These are phyloP conservation scores for Eupithecia dodoneata DNA, from an alignment of 2,888 invertebrate genomes.

Conservation along the genomic window DNA sequence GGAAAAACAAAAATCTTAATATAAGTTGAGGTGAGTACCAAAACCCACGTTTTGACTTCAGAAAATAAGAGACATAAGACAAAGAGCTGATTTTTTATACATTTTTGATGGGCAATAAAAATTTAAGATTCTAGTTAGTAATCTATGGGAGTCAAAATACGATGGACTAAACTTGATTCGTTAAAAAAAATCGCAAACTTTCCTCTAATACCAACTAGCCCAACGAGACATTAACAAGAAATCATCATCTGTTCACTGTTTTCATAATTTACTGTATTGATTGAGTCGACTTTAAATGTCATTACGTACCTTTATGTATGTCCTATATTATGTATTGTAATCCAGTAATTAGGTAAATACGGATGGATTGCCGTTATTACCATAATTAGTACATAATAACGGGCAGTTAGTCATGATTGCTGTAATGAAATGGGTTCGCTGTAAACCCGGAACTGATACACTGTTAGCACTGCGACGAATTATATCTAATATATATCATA, in stretches of 20 bases:
- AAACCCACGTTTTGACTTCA: too few relatives aligned
- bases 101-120: too few relatives aligned
- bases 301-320: background rate
- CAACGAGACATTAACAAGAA: too few relatives aligned
- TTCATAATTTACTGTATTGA: background rate
- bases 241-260: background rate
- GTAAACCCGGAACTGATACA: conserved; percentile 13
- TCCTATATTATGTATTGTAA: background rate
- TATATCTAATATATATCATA: too few relatives aligned
- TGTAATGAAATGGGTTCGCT: background rate
- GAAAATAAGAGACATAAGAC: too few relatives aligned
- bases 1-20: background rate
- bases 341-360: conserved; percentile 6
- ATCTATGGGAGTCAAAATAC: too few relatives aligned
- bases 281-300: background rate
- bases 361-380: conserved; percentile 1
- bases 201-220: too few relatives aligned
- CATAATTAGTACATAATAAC: conserved; percentile 3
- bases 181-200: too few relatives aligned
- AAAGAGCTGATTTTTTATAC: too few relatives aligned
- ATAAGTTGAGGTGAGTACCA: background rate
- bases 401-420: conserved; percentile 9
- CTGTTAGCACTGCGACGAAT: conserved; percentile 11
- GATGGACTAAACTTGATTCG: too few relatives aligned
- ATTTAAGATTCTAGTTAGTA: too few relatives aligned